Evolutionary conservation across 2,113 vertebrate species (phyloP).

Genomic region (Phycodurus eques): DNA sequence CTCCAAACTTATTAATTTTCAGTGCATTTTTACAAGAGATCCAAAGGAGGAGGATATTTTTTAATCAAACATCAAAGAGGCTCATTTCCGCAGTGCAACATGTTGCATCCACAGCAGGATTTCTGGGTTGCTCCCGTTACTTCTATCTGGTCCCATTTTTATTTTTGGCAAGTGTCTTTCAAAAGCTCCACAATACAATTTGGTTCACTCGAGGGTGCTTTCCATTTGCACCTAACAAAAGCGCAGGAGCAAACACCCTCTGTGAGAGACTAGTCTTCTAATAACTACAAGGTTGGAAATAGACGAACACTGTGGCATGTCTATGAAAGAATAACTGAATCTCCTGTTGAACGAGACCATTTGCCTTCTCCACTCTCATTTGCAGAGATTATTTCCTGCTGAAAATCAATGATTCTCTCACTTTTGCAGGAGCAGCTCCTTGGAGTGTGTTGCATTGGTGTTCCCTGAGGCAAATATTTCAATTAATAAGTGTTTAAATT

Average conservation of each 20-base stretch:
- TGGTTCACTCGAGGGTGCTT: constrained; percentile 41
- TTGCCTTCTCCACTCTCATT: constrained; percentile 60
- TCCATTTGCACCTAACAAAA: constrained; percentile 52
- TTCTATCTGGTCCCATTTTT: constrained; percentile 49
- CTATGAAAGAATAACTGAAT: constrained; percentile 62
- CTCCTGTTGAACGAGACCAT: constrained; percentile 52
- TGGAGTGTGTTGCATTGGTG: constrained; percentile 40
- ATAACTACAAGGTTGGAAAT: constrained; percentile 47
- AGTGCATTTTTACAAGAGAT: constrained; percentile 47
- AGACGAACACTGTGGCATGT: constrained; percentile 38
- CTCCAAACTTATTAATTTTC: constrained; percentile 50
- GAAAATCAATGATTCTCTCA: constrained; percentile 70
- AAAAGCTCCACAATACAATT: constrained; percentile 25
- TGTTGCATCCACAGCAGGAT: constrained; percentile 41
- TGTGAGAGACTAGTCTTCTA: constrained; percentile 41
- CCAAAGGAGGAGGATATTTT: constrained; percentile 45
- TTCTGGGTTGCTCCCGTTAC: constrained; percentile 53
- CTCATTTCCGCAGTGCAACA: constrained; percentile 56
- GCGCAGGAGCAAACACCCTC: constrained; percentile 33
- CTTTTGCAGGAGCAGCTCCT: constrained; percentile 51
- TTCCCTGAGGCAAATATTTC: constrained; percentile 64
- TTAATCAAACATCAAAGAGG: constrained; percentile 69
- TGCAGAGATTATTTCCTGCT: constrained; percentile 69
- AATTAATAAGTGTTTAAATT: constrained; percentile 63
- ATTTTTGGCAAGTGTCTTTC: constrained; percentile 50